These are phyloP conservation scores for Eretmocerus hayati DNA, from an alignment of 2,888 invertebrate genomes.

Conservation along the genomic window DNA sequence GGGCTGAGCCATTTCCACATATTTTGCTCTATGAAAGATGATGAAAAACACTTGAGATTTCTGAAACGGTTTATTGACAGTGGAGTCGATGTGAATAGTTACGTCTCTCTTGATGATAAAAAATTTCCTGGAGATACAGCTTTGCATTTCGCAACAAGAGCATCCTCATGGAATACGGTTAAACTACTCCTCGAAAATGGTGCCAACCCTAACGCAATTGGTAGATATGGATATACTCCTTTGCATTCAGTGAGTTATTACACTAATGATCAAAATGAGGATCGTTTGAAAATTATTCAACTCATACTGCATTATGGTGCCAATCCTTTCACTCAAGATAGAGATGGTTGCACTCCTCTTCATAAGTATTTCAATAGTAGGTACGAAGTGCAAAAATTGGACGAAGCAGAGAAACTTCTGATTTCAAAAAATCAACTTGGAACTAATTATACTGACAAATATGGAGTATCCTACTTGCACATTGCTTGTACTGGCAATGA, in stretches of 20 bases:
- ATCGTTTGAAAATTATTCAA: background rate
- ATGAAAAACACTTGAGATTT: no score
- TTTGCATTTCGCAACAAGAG: background rate
- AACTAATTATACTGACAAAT: background rate
- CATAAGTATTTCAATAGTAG: no score
- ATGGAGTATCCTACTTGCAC: background rate
- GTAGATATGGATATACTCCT: background rate
- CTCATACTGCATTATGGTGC: background rate
- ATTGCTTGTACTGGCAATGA: no score
- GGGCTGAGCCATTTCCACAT: no score
- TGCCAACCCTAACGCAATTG: background rate
- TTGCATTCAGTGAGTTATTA: background rate
- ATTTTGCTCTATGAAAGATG: no score
- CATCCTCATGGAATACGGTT: no score
- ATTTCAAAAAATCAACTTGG: background rate
- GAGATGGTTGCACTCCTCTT: background rate
- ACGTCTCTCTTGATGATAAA: no score
- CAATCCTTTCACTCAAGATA: background rate
- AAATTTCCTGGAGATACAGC: background rate
- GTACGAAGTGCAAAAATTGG: no score
- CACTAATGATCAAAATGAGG: background rate
- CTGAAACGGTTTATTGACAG: no score
- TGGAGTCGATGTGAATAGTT: no score
- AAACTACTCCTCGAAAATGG: background rate
- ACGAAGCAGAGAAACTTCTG: no score